Evolutionary conservation across 2,888 invertebrate species (phyloP).

Genomic region (Amblyteles armatorius): DNA sequence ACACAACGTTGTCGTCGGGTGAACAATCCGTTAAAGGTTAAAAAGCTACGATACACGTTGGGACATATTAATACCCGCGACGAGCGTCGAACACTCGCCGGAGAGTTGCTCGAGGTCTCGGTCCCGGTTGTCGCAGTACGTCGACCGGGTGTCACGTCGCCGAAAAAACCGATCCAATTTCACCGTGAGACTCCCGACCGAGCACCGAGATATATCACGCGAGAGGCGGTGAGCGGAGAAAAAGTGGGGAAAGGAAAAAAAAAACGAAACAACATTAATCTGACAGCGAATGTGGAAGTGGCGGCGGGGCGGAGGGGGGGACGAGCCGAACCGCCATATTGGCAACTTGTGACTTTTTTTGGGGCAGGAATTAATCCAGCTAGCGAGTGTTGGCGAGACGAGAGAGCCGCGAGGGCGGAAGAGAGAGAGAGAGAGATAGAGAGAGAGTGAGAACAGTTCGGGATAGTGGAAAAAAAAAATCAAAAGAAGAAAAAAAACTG

Average conservation of each 20-base stretch:
- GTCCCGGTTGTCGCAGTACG: no score
- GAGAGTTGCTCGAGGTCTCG: background rate
- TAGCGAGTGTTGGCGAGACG: conserved; percentile 71
- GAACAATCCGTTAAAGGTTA: conserved; percentile 23
- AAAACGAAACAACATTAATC: conserved; percentile 45
- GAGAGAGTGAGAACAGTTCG: conserved; percentile 7
- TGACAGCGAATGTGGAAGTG: conserved; percentile 69
- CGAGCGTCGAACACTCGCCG: background rate
- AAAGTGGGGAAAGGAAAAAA: conserved; percentile 29
- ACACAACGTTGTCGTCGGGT: conserved; percentile 22
- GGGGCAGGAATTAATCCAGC: conserved; percentile 65
- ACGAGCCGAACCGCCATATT: conserved; percentile 81
- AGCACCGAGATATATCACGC: background rate
- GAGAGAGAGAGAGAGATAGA: conserved; percentile 9
- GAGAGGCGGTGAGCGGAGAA: background rate
- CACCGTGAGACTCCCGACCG: background rate
- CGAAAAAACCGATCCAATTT: no score
- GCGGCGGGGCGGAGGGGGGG: conserved; percentile 61
- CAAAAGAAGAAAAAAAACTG: no score
- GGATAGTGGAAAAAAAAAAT: no score
- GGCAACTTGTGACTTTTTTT: conserved; percentile 83
- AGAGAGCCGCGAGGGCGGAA: conserved; percentile 34
- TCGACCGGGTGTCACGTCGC: no score
- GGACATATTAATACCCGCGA: background rate
- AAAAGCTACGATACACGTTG: conserved; percentile 15